Conservation (phyloP, 2,113 vertebrate genomes). For the Sinocyclocheilus maitianheensis region DNA sequence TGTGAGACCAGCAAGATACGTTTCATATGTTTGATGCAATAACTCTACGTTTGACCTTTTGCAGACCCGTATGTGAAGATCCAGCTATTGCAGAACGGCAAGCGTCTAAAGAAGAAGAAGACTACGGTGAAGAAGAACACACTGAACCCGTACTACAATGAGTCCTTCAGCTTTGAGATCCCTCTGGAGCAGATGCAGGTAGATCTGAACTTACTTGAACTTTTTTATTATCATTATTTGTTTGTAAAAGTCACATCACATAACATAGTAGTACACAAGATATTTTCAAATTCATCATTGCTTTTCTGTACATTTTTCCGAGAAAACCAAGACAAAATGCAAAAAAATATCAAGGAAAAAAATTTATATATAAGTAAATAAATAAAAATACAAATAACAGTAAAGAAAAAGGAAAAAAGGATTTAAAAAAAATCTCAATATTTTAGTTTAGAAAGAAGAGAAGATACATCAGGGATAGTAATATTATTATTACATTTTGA, state of each 20-base stretch:
- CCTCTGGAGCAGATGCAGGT: constrained; percentile 99
- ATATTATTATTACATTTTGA: too few relatives aligned
- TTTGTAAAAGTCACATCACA: background rate
- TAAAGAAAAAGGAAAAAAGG: too few relatives aligned
- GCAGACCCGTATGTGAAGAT: constrained; percentile 98
- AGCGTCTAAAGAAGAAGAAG: constrained; percentile 99
- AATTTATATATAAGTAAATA: too few relatives aligned
- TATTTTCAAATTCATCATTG: background rate
- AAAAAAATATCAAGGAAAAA: background rate
- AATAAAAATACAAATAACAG: too few relatives aligned
- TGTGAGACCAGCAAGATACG: background rate
- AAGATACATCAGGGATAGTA: too few relatives aligned
- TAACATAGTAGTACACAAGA: too few relatives aligned
- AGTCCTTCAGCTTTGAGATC: constrained; percentile 99
- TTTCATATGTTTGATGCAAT: background rate
- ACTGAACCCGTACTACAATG: constrained; percentile 95
- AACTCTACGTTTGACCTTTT: background rate
- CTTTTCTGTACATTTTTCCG: background rate
- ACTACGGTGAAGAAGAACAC: constrained; percentile 99
- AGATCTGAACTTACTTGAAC: background rate
- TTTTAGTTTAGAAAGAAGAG: too few relatives aligned
- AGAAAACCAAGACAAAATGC: background rate
- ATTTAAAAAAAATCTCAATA: too few relatives aligned
- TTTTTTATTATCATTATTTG: background rate
- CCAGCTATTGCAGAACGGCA: constrained; percentile 94